A percentile compares a stretch with the other conserved stretches of the same genome.
Conservation (phyloP, 2,797 vertebrate genomes). For the Anguilla obscura region DNA sequence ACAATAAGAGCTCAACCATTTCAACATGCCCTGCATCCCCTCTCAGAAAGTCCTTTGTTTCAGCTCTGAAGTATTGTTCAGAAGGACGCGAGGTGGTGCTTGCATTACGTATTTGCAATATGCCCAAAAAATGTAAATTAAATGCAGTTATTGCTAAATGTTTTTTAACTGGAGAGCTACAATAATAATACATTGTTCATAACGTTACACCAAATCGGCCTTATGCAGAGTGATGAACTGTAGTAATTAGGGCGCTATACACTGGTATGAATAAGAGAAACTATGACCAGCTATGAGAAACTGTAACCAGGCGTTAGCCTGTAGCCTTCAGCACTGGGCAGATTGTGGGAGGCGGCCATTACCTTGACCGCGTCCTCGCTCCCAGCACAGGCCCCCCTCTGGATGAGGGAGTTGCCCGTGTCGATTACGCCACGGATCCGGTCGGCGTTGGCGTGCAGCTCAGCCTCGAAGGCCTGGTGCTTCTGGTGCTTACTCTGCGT, state of each 20-base stretch:
- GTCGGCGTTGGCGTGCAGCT: conserved; percentile 96
- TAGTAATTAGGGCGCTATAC: background rate
- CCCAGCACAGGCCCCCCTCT: conserved; percentile 92
- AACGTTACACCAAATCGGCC: background rate
- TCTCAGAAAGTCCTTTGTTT: background rate
- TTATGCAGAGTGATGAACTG: background rate
- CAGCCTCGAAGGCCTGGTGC: conserved; percentile 96
- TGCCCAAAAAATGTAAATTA: background rate
- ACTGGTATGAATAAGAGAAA: background rate
- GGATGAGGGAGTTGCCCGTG: conserved; percentile 92
- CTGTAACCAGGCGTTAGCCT: background rate
- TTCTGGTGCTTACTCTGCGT: conserved; percentile 97
- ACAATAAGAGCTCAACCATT: background rate
- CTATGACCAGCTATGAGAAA: too few relatives aligned
- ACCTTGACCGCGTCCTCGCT: conserved; percentile 98
- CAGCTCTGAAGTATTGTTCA: background rate
- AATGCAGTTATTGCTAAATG: background rate
- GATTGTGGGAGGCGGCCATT: background rate
- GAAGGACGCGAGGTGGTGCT: background rate
- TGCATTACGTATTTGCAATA: background rate
- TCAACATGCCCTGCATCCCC: background rate
- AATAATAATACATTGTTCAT: background rate
- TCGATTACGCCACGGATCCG: conserved; percentile 94
- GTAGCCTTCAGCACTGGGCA: background rate
- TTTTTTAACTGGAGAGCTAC: background rate